Evolutionary conservation across 2,888 invertebrate genomes (phyloP).

Genomic region (Lepetodrilus schrolli): DNA sequence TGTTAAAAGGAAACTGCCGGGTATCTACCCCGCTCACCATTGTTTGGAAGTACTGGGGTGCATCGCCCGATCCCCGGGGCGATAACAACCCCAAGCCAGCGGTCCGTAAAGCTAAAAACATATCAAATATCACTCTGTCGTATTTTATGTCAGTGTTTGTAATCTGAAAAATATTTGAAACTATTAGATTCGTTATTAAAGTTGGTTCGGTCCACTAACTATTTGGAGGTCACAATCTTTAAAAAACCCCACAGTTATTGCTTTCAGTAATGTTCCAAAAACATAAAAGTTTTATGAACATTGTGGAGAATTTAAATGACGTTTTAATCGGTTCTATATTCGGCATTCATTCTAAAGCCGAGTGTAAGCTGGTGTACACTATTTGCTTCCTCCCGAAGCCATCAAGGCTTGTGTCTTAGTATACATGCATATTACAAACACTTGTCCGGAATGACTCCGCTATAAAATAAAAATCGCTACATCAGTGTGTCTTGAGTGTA

Average conservation of each 20-base stretch:
- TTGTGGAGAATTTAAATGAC: background rate
- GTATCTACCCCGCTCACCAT: background rate
- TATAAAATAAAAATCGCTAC: too few relatives aligned
- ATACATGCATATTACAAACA: too few relatives aligned
- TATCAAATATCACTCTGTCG: slow-evolving; percentile 5
- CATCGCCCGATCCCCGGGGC: background rate
- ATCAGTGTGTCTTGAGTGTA: too few relatives aligned
- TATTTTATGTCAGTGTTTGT: background rate
- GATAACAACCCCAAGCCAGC: background rate
- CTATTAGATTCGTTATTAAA: slow-evolving; percentile 21
- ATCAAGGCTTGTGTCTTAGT: too few relatives aligned
- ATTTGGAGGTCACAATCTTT: background rate
- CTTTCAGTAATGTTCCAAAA: background rate
- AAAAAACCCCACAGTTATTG: slow-evolving; percentile 8
- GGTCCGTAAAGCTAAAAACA: slow-evolving; percentile 8
- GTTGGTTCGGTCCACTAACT: background rate
- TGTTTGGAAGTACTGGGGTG: background rate
- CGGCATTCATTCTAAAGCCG: too few relatives aligned
- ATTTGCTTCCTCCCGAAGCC: too few relatives aligned
- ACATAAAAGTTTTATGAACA: background rate
- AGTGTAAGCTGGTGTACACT: too few relatives aligned
- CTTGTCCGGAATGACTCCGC: too few relatives aligned
- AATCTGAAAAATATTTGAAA: slow-evolving; percentile 25
- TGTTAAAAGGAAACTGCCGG: slow-evolving; percentile 11
- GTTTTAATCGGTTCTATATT: background rate